These are phyloP conservation scores for Nerophis ophidion DNA, from an alignment of 2,113 vertebrate genomes.

Conservation along the genomic window DNA sequence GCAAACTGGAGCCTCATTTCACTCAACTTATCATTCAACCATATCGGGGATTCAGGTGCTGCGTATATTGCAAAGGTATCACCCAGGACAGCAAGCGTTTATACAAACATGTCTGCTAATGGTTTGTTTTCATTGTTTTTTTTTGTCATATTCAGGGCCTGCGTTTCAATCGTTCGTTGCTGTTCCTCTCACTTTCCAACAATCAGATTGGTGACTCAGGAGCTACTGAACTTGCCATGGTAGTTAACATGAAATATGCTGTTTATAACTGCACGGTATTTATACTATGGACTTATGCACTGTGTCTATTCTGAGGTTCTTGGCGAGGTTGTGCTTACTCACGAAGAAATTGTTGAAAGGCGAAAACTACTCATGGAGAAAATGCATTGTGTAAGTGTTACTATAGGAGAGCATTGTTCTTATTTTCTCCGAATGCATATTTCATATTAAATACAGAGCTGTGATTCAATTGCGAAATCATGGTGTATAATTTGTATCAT, in stretches of 20 bases:
- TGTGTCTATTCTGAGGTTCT: slow-evolving; percentile 69
- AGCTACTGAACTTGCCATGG: slow-evolving; percentile 66
- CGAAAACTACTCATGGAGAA: slow-evolving; percentile 69
- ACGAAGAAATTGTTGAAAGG: slow-evolving; percentile 78
- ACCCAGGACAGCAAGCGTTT: not conserved
- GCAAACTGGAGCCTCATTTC: slow-evolving; percentile 70
- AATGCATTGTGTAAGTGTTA: slow-evolving; percentile 33
- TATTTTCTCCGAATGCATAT: no score
- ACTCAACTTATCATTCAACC: slow-evolving; percentile 82
- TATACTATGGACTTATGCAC: not conserved
- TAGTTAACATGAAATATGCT: slow-evolving; percentile 25
- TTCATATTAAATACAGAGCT: no score
- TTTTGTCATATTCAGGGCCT: slow-evolving; percentile 71
- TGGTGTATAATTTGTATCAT: no score
- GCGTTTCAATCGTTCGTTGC: slow-evolving; percentile 77
- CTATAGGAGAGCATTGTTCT: no score
- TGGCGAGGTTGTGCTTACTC: slow-evolving; percentile 72
- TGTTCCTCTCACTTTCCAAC: slow-evolving; percentile 77
- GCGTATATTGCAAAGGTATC: slow-evolving; percentile 74
- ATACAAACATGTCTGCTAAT: not conserved
- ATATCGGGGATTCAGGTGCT: slow-evolving; percentile 77
- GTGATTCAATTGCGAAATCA: no score
- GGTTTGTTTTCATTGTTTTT: slow-evolving; percentile 6
- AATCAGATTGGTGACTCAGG: slow-evolving; percentile 80
- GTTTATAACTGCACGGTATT: not conserved